Percentiles rank a stretch among this genome's conserved stretches.
Evolutionary conservation across 2,797 vertebrate genomes (phyloP).

Genomic region (Tympanoctomys barrerae): DNA sequence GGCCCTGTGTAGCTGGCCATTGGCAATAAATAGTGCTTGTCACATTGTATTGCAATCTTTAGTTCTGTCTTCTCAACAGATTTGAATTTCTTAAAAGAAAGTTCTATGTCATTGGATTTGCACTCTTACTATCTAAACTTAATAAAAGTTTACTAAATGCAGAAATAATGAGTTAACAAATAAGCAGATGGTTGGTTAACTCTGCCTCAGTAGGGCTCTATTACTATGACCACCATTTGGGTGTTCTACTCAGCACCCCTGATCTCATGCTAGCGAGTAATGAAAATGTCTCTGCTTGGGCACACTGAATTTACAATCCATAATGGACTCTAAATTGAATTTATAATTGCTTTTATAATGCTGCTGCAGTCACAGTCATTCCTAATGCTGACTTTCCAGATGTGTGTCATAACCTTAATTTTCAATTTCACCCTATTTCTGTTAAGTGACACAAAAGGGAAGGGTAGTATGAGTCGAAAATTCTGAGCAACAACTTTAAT

Average conservation of each 20-base stretch:
- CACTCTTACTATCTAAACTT: constrained; percentile 35
- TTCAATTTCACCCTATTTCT: constrained; percentile 63
- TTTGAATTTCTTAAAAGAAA: constrained; percentile 50
- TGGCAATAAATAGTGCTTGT: neutral
- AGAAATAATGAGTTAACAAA: constrained; percentile 31
- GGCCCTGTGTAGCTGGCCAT: neutral
- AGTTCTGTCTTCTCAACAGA: constrained; percentile 6
- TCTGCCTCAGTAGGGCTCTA: neutral
- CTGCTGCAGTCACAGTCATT: neutral
- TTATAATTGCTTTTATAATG: constrained; percentile 76
- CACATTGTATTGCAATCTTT: neutral
- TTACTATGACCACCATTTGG: neutral
- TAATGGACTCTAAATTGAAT: constrained; percentile 73
- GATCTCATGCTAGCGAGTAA: constrained; percentile 63
- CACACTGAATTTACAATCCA: constrained; percentile 70
- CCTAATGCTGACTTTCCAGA: constrained; percentile 50
- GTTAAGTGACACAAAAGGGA: constrained; percentile 42
- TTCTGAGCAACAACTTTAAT: constrained; percentile 64
- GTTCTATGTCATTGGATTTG: constrained; percentile 42
- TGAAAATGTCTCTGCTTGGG: constrained; percentile 62
- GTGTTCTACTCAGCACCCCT: constrained; percentile 3
- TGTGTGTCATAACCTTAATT: constrained; percentile 36
- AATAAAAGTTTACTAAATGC: constrained; percentile 33
- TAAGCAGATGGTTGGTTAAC: neutral
- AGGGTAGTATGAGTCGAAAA: constrained; percentile 44